Evolutionary conservation across 2,113 vertebrate species (phyloP), one percentile per base, ranked within the genome.

Genomic region (Paedocypris sp.): DNA sequence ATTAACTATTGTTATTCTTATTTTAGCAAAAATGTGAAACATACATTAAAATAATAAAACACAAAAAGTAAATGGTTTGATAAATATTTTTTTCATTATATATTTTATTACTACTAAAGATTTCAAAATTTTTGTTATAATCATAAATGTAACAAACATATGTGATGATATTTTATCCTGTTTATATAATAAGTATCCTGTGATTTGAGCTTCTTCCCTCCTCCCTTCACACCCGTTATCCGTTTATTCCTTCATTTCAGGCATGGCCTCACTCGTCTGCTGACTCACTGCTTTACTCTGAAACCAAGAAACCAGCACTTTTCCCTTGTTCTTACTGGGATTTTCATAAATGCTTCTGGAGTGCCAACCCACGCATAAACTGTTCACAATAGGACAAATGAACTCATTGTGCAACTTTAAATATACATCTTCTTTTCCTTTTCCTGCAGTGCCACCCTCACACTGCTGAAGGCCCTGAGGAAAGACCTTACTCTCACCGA

Each of bases 351-450:
- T 9, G 26, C 49, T 53, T 43, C 46, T 20, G 18, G 22, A 18
- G 20, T 64, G 39, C 31, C 9, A 36, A 29, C 45, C 23, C 59
- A 41, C 26, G 11, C 4, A 22, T 23, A 28, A 50, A 31, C 28
- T 4, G 16, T 15, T 64, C 25, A 22, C n/a, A 6, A 33, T 39
- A 64, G 62, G 62, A 64, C 62, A 57, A 57, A 53, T 29, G 18
- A 56, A 47, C 32, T 53, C 26, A 54, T 67, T 60, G 32, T 47
- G 64, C 36, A 36, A 18, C 15, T 16, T 61, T 54, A 60, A 66
- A 66, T 60, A 66, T 46, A 60, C 25, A 61, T 54, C 11, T 6
- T 29, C 32, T 32, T 48, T 26, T 32, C 13, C 33, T 13, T 62
- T 32, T 45, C 23, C 25, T 51, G 5, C 25, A 47, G 15, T 13